A percentile compares a stretch with the other conserved stretches of the same genome.
Conservation (phyloP, 2,797 vertebrate genomes). For the Melanotaenia trifasciata region DNA sequence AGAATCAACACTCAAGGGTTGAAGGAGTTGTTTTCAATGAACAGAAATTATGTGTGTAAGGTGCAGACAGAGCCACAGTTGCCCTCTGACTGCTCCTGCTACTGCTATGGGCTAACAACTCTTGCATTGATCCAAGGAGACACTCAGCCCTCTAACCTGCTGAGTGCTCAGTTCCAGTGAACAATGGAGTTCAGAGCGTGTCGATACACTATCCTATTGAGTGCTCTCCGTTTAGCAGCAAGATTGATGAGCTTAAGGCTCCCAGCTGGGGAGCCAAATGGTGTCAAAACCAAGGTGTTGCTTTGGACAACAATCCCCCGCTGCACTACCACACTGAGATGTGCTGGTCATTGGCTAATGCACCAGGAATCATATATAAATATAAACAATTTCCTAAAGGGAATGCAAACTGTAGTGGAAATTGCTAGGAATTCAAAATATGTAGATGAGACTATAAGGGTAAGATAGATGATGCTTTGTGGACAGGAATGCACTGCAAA, state of each 20-base stretch:
- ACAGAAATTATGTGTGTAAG: slow-evolving; percentile 44
- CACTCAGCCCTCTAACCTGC: slow-evolving; percentile 87
- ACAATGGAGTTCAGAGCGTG: slow-evolving; percentile 84
- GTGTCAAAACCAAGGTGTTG: slow-evolving; percentile 81
- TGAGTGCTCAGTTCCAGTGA: slow-evolving; percentile 87
- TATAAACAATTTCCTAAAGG: slow-evolving; percentile 8
- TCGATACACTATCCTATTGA: slow-evolving; percentile 86
- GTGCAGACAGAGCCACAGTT: slow-evolving; percentile 44
- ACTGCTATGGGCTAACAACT: slow-evolving; percentile 80
- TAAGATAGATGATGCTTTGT: slow-evolving; percentile 73
- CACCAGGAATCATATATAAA: slow-evolving; percentile 20
- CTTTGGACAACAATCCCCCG: slow-evolving; percentile 62
- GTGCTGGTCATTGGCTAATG: slow-evolving; percentile 24
- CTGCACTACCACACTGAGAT: slow-evolving; percentile 14
- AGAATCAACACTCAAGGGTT: slow-evolving; percentile 41
- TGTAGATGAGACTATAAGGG: slow-evolving; percentile 62
- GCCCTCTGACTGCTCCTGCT: slow-evolving; percentile 62
- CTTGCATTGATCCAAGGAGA: slow-evolving; percentile 84
- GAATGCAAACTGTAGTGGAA: slow-evolving; percentile 35
- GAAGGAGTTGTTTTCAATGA: slow-evolving; percentile 44
- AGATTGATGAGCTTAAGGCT: slow-evolving; percentile 86
- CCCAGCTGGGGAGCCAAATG: slow-evolving; percentile 71
- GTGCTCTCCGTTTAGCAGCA: slow-evolving; percentile 85
- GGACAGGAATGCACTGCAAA: slow-evolving; percentile 76
- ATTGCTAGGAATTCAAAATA: slow-evolving; percentile 46